Evolutionary conservation across 2,797 vertebrate species (phyloP).

Genomic region (Labeo calbasu): DNA sequence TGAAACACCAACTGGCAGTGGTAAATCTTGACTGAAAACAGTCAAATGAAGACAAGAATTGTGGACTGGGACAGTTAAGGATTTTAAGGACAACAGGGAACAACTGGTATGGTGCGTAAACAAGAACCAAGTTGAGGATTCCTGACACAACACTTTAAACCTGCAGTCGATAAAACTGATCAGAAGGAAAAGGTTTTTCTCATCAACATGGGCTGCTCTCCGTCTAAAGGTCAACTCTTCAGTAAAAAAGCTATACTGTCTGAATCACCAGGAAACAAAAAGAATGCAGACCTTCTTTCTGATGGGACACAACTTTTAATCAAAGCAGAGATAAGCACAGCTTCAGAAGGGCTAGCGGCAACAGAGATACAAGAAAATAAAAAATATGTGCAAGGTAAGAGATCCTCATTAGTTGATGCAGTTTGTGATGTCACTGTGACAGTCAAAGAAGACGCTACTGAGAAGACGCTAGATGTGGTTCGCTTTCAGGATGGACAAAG

Average conservation of each 20-base stretch:
- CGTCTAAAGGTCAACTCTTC: constrained; percentile 83
- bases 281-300: background rate
- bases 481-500: constrained; percentile 44
- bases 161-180: background rate
- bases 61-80: background rate
- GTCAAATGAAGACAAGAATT: background rate
- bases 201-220: constrained; percentile 88
- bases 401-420: constrained; percentile 16
- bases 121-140: constrained; percentile 21
- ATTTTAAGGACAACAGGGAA: background rate
- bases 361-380: constrained; percentile 47
- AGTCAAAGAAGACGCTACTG: constrained; percentile 45
- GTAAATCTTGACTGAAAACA: background rate
- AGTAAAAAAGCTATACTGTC: constrained; percentile 69
- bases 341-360: constrained; percentile 52
- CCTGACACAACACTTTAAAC: background rate
- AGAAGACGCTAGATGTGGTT: constrained; percentile 44
- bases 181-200: background rate
- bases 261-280: constrained; percentile 29
- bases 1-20: constrained; percentile 2
- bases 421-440: constrained; percentile 13
- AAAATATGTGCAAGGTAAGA: constrained; percentile 26
- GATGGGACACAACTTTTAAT: constrained; percentile 54
- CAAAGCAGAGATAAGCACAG: constrained; percentile 61
- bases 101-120: background rate